These are phyloP conservation scores for Parauchenoglanis ngamensis DNA, from an alignment of 2,797 vertebrate species.

Conservation along the genomic window DNA sequence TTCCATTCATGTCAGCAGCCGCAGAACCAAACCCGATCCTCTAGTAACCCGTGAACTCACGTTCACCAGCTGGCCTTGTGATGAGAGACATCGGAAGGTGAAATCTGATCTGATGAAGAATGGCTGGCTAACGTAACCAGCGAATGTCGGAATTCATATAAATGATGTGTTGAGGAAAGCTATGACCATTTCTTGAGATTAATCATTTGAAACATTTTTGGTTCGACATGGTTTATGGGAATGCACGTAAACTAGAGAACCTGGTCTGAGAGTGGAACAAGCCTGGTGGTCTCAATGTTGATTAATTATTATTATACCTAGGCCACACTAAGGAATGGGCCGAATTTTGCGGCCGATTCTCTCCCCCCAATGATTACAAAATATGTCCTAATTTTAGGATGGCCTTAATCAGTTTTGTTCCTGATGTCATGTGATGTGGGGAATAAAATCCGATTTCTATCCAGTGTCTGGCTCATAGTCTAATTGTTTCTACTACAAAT, in stretches of 20 bases:
- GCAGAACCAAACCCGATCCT: slow-evolving; percentile 22
- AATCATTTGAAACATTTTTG: not conserved
- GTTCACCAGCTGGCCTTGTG: not conserved
- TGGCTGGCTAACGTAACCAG: not conserved
- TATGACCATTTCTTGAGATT: not conserved
- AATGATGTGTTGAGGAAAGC: not conserved
- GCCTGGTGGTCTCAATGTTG: not conserved
- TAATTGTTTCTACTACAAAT: not conserved
- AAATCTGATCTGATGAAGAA: not conserved
- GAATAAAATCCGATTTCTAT: not conserved
- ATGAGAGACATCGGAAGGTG: not conserved
- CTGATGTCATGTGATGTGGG: not conserved
- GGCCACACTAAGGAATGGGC: not conserved
- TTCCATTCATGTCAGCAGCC: slow-evolving; percentile 8
- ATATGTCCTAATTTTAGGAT: not conserved
- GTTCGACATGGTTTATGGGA: not conserved
- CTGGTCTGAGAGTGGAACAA: not conserved
- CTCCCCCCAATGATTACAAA: not conserved
- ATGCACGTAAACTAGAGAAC: not conserved
- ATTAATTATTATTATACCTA: not conserved
- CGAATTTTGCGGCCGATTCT: not conserved
- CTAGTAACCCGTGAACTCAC: not conserved
- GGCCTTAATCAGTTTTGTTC: not conserved
- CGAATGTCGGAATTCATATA: not conserved
- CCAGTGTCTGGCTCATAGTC: not conserved